Base-by-base conservation (phyloP, 2,888 invertebrate genomes). In the Athripsodes cinereus region DNA sequence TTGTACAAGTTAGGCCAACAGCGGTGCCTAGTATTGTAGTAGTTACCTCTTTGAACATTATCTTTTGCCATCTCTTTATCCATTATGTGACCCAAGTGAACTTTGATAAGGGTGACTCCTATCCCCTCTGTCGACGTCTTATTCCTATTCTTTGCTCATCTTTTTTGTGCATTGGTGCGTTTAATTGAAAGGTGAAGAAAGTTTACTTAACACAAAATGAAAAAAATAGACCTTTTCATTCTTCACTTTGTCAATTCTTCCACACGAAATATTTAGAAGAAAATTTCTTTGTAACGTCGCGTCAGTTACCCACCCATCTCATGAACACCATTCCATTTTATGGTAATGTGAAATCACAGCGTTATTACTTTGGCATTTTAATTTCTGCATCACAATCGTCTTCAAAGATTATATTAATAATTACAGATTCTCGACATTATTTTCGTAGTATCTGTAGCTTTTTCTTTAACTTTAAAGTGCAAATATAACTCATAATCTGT, bases 81-180 rank as follows among this genome's bases (percentile, higher is more conserved):
- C 59, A 62, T 62, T 59, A 59, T 62, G 53, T 49, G 57, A 53
- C 62, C 62, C 57, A 35, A 22, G 53, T 50, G 19, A 47, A 26
- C n/a, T 22, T 16, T 22, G 35, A 22, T n/a, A 49, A 52, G 34
- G 47, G 49, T 34, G 53, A 35, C 55, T 53, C 47, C 31, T 31
- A 44, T 22, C 46, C 57, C 31, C 52, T 22, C 16, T 40, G 3
- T 13, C 40, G 13, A 40, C 3, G 40, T 40, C 16, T 40, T 40
- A n/a, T 40, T 40, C 13, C 16, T 8, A n/a, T 31, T 31, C 11
- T 6, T 11, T 11, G 31, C 31, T 31, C 52, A 60, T 16, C 40
- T 48, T 48, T 26, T 55, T 21, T 50, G 54, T 52, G 53, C 57
- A 52, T 51, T 48, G 46, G 22, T 34, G 60, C 57, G 52, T 55